Evolutionary conservation across 1,140 invertebrate genomes (phyloP), one percentile per base, ranked within the genome.

Genomic region (Cotesia vestalis): DNA sequence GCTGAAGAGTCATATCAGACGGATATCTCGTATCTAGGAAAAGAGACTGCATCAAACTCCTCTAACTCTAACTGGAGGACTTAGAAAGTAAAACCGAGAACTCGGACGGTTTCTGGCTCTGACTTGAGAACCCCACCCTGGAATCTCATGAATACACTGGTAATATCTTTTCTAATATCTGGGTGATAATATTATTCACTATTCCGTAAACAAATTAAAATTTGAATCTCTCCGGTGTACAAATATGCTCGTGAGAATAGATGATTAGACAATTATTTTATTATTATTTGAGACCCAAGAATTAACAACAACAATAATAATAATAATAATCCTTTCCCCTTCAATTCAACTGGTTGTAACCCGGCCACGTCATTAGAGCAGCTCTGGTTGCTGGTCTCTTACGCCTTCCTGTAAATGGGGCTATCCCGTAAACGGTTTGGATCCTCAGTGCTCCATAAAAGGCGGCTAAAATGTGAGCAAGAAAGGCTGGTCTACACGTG

Each of bases 391-490:
- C 27, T 27, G 69, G 34, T 53, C 66, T 27, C 46, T 71, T 35
- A 72, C 59, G 74, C 72, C 69, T 75, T 75, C 68, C 71, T 73
- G 73, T 40, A 73, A 75, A 75, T 75, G 74, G 74, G 74, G 74
- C 74, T 75, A 73, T 70, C 76, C 79, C 79, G 80, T 84, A 79
- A 82, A 80, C 81, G 78, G 81, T 83, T 81, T 78, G 78, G 79
- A 83, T 81, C 78, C 78, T 82, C 81, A 76, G 74, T 77, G 78
- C 76, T 73, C 83, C 81, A 79, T 84, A 85, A 84, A 83, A 84
- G 80, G 80, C 79, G 78, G 77, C 78, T 72, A 71, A 61, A 73
- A 69, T 73, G 73, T 72, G 74, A 69, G 75, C 11, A 46, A 46
- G 40, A 46, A 46, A 46, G 40, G 76, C 77, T 78, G 80, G 79